phyloP scores from a whole-genome alignment of 2,113 vertebrate genomes.

The Pongo pygmaeus region DNA sequence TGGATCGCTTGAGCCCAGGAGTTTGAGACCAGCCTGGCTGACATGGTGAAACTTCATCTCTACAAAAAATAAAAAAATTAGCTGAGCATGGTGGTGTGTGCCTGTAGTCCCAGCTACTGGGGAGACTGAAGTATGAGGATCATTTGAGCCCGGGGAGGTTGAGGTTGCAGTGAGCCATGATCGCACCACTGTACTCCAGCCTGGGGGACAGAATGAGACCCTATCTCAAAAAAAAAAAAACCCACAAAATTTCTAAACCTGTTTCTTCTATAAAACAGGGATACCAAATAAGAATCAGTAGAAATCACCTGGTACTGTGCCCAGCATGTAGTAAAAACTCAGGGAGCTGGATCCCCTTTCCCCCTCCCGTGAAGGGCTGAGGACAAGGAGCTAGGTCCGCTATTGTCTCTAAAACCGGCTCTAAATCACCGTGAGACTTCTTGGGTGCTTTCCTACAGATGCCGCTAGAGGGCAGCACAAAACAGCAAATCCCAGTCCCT shows the following conservation, averaged over 20 bases:
- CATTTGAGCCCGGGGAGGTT: no score
- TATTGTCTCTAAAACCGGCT: background rate
- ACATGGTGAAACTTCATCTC: no score
- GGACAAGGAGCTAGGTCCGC: background rate
- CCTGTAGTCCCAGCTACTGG: no score
- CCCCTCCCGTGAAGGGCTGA: background rate
- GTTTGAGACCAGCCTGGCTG: no score
- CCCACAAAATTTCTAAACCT: background rate
- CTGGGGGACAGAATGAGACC: no score
- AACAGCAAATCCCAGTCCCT: slow-evolving; percentile 25
- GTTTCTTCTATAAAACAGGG: slow-evolving; percentile 1
- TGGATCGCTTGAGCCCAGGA: no score
- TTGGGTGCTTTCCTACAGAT: fast-evolving
- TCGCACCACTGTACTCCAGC: no score
- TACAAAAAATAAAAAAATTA: no score
- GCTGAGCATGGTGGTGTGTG: no score
- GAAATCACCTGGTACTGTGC: background rate
- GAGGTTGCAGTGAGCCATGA: no score
- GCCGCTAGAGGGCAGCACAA: slow-evolving; percentile 60
- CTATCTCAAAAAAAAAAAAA: no score
- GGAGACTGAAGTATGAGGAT: no score
- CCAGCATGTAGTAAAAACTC: background rate
- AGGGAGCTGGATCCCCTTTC: background rate
- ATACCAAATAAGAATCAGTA: background rate
- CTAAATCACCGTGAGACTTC: background rate